A percentile compares a stretch with the other conserved stretches of the same genome.
These are phyloP conservation scores for Agrotis puta DNA, from an alignment of 2,888 invertebrate genomes.

Conservation along the genomic window DNA sequence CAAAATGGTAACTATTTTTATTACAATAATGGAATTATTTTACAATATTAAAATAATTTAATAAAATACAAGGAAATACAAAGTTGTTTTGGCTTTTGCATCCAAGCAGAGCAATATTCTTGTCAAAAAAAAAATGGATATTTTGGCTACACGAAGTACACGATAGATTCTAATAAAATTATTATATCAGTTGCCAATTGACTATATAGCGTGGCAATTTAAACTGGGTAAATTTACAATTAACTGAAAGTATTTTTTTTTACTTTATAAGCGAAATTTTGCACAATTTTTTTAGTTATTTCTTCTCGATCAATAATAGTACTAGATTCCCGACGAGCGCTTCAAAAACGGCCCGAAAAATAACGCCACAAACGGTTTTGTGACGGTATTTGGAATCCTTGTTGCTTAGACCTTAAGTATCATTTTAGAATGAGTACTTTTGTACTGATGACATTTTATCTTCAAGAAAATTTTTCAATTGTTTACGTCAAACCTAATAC, in stretches of 20 bases:
- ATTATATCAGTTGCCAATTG: not conserved
- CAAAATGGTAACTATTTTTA: constrained; percentile 49
- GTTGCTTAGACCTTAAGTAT: too few relatives aligned
- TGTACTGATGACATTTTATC: too few relatives aligned
- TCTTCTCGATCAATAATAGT: too few relatives aligned
- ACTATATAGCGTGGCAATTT: not conserved
- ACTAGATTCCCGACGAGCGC: too few relatives aligned
- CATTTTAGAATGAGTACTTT: too few relatives aligned
- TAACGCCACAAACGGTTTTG: too few relatives aligned
- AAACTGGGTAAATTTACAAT: constrained; percentile 3
- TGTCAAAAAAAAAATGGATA: not conserved
- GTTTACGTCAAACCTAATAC: too few relatives aligned
- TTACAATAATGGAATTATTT: constrained; percentile 18
- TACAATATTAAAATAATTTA: constrained; percentile 2
- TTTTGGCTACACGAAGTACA: not conserved
- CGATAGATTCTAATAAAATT: too few relatives aligned
- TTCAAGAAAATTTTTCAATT: too few relatives aligned
- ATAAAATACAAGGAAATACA: constrained; percentile 17
- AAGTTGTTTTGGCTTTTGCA: not conserved
- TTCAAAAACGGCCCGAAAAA: too few relatives aligned
- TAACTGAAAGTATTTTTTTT: not conserved
- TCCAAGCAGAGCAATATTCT: not conserved
- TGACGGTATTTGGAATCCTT: too few relatives aligned
- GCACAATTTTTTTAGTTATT: not conserved
- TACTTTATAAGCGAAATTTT: constrained; percentile 1